A percentile compares a stretch with the other conserved stretches of the same genome.
phyloP scores from a whole-genome alignment of 2,113 vertebrate genomes.

The Macaca nemestrina region DNA sequence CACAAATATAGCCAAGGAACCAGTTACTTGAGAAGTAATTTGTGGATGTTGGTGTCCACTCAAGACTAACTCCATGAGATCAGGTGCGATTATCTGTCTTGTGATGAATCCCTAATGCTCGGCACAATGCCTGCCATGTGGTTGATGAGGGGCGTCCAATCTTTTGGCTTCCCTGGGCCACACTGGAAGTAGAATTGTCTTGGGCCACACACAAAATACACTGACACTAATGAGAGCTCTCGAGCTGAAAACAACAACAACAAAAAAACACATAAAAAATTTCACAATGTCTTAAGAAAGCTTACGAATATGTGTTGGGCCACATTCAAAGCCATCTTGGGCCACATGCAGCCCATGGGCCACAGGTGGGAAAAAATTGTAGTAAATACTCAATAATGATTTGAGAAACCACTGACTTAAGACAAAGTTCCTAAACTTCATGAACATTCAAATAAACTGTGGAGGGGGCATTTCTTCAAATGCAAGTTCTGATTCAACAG shows the following conservation, averaged over 20 bases:
- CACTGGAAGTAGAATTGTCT: no score
- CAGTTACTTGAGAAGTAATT: neutral
- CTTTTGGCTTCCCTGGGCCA: no score
- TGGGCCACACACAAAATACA: no score
- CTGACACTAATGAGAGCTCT: no score
- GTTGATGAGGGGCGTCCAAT: neutral
- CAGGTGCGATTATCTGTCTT: neutral
- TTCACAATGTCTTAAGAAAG: no score
- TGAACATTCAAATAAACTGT: neutral
- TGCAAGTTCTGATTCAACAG: neutral
- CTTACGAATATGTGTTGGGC: no score
- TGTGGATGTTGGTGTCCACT: neutral
- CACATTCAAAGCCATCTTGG: no score
- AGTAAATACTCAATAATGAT: neutral
- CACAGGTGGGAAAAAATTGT: no score
- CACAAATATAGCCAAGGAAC: neutral
- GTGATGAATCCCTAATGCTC: neutral
- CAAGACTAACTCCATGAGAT: neutral
- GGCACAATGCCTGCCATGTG: fast-evolving
- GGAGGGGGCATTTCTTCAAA: neutral
- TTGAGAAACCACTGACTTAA: neutral
- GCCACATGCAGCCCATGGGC: no score
- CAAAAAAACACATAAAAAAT: no score
- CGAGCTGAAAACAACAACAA: no score
- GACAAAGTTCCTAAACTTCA: no score